Evolutionary conservation across 2,888 invertebrate genomes (phyloP).

Genomic region (Lepidocyrtinus sp.): DNA sequence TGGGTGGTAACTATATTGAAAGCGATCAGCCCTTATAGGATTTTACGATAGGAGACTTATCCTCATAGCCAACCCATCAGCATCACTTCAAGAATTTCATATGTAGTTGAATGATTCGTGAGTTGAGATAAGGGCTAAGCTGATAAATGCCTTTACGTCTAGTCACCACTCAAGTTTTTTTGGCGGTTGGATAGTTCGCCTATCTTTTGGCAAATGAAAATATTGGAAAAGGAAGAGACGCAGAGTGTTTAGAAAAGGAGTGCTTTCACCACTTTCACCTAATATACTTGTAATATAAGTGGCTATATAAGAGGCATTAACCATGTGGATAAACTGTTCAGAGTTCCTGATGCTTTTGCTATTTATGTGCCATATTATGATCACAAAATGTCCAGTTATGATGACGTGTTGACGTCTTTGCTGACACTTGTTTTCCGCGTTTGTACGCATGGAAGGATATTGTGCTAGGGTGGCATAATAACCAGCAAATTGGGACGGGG

Average conservation of each 20-base stretch:
- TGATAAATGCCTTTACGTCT: not conserved
- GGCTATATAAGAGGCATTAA: not conserved
- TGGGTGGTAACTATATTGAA: not conserved
- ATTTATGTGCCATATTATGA: constrained; percentile 48
- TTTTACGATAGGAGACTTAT: not conserved
- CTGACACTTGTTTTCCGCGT: constrained; percentile 52
- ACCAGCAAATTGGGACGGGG: not conserved
- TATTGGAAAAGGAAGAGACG: not conserved
- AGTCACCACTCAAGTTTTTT: not conserved
- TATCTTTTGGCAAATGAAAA: not conserved
- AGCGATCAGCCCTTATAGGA: not conserved
- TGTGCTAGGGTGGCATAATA: too few species aligned
- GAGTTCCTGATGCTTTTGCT: constrained; percentile 14
- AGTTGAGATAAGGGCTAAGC: not conserved
- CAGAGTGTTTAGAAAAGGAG: not conserved
- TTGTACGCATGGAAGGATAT: too few species aligned
- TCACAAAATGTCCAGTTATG: constrained; percentile 55
- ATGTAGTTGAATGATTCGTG: not conserved
- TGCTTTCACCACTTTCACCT: not conserved
- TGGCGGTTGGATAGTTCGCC: not conserved
- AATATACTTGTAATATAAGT: not conserved
- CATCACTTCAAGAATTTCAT: not conserved
- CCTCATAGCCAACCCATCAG: too few species aligned
- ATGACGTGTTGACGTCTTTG: constrained; percentile 53
- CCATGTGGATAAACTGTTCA: not conserved